Evolutionary conservation across 2,113 vertebrate species (phyloP), one percentile per base, ranked within the genome.

Genomic region (Rhinolophus ferrumequinum): DNA sequence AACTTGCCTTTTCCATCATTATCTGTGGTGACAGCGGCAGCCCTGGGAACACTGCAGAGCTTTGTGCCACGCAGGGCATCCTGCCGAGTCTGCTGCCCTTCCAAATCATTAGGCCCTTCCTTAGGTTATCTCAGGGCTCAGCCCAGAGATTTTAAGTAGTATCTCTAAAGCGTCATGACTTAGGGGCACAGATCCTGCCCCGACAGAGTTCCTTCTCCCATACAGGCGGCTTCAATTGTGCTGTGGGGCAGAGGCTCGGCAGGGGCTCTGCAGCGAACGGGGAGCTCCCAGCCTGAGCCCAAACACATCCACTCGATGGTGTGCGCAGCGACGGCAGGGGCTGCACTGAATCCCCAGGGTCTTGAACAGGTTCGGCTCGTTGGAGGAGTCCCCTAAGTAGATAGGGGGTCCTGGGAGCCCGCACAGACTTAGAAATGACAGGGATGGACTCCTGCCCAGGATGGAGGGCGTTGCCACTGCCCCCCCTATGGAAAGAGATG

Each of bases 21-120:
- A 2, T 7, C 1, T 0, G 28, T 0, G 35, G 35, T 1, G 26
- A 30, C 1, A 0, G 33, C 4, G 0, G 56, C 47, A 4, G 21
- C 30, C n/a, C 85, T 67, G 7, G 2, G 44, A 6, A 1, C 26
- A 1, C 35, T 0, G 0, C 41, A 24, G 38, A 38, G 35, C 67
- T 66, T 15, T 4, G 54, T 1, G 9, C 8, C 41, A 10, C 0
- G 0, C 24, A 5, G 14, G 16, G 33, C 30, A 1, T 24, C 21
- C 80, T 19, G 44, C 60, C 13, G 15, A 21, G 41, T 52, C 87
- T 18, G 44, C 35, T 22, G 18, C 35, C 28, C 19, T 47, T 50
- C 69, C 83, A n/a, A n/a, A 18, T 28, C 1, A 0, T 8, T 30
- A 33, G 22, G 64, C 21, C 56, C 75, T 80, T 41, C 44, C 44